Evolutionary conservation across 1,140 invertebrate genomes (phyloP), one percentile per base, ranked within the genome.

Genomic region (Ladona fulva): DNA sequence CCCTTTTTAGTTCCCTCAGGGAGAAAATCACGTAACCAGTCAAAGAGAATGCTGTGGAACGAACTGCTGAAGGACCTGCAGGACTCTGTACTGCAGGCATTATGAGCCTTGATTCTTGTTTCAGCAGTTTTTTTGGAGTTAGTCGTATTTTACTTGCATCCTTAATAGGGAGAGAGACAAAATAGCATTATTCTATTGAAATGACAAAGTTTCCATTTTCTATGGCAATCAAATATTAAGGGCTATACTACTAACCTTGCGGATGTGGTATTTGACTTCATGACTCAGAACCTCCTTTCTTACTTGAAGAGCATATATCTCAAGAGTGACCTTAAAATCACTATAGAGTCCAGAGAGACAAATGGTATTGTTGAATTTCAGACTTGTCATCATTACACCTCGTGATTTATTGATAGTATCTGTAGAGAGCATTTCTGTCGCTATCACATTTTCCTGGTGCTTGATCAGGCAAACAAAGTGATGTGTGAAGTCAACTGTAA

Each of bases 401-500:
- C 86, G 85, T 22, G 84, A 83, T 12, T 22, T 66, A 12, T 22
- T 19, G n/a, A 66, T 66, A 12, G 5, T 66, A 24, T 84, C 84
- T 7, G 85, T 87, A 78, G 91, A 88, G 25, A 92, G 88, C 77
- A 94, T 88, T 81, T 93, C 92, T 6, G 94, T 96, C 1, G 92
- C 91, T 79, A 96, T 87, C 22, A 98, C 91, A 80, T 94, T 91
- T 79, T 95, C 92, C 52, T 93, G 90, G 83, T 95, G 93, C 80
- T 93, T 92, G 1, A 97, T 87, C 29, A 98, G 85, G 80, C 94
- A 93, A 25, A 97, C 87, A 76, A 96, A 93, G 85, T 97, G 93
- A 83, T 96, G 91, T 0, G 94, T 92, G 10, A 86, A 87, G 77
- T 93, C 92, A 81, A 92, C 93, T 85, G 89, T 85, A 82, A 83